phyloP scores from a whole-genome alignment of 2,113 vertebrate species.

The Microtus montanus region DNA sequence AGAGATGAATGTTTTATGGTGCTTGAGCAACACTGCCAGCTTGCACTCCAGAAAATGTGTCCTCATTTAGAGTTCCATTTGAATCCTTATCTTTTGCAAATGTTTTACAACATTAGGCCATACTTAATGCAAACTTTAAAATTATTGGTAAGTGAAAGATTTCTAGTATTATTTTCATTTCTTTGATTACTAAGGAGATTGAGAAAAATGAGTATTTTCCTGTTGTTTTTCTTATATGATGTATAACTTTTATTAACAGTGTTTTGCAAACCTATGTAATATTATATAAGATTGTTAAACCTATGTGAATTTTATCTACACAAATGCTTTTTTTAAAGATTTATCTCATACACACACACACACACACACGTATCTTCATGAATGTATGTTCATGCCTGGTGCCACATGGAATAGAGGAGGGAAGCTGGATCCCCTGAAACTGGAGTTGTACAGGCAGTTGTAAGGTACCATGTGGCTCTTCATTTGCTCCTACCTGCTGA shows the following conservation, averaged over 20 bases:
- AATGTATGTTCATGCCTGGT: neutral
- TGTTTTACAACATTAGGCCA: neutral
- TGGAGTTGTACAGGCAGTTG: neutral
- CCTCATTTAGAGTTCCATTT: neutral
- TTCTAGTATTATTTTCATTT: constrained; percentile 29
- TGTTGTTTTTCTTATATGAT: neutral
- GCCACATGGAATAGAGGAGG: neutral
- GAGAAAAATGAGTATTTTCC: neutral
- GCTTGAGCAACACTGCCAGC: neutral
- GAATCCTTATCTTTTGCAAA: neutral
- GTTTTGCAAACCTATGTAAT: neutral
- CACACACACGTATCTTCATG: neutral
- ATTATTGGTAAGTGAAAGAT: neutral
- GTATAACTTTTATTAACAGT: neutral
- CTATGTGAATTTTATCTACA: neutral
- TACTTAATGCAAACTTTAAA: constrained; percentile 6
- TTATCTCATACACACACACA: too few species aligned
- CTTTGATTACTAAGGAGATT: neutral
- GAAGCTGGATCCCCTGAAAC: neutral
- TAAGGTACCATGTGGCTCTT: neutral
- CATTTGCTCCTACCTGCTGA: neutral
- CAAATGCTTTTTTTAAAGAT: neutral
- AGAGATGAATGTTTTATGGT: constrained; percentile 39
- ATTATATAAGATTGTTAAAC: neutral
- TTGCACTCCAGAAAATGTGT: constrained; percentile 28